These are phyloP conservation scores for Chouioia cunea DNA, from an alignment of 2,888 invertebrate genomes.

Conservation along the genomic window DNA sequence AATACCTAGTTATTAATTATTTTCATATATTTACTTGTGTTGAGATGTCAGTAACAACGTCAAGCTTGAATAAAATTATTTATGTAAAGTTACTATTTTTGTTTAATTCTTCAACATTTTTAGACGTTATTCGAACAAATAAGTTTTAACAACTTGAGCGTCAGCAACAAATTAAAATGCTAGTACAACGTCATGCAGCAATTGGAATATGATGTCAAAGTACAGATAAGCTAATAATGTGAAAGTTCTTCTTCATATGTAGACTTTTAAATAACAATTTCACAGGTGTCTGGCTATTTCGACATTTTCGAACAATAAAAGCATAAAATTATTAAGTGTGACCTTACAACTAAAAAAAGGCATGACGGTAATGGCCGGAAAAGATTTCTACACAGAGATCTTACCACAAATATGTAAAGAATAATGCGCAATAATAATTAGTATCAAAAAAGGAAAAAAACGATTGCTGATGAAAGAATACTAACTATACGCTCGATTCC, in stretches of 20 bases:
- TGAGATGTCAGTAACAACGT: too few relatives aligned
- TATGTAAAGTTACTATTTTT: too few relatives aligned
- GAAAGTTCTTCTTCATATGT: constrained; percentile 6
- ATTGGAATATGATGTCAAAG: too few relatives aligned
- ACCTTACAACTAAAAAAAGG: constrained; percentile 23
- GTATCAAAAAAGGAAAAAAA: constrained; percentile 23
- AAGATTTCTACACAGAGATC: constrained; percentile 26
- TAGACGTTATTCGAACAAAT: too few relatives aligned
- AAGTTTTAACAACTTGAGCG: too few relatives aligned
- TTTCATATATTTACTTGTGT: too few relatives aligned
- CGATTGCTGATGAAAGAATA: constrained; percentile 6
- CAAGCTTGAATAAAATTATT: too few relatives aligned
- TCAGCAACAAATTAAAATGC: too few relatives aligned
- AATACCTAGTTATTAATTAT: too few relatives aligned
- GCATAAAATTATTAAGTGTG: constrained; percentile 25
- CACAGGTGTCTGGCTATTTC: constrained; percentile 9
- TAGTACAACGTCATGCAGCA: too few relatives aligned
- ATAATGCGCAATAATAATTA: constrained; percentile 29
- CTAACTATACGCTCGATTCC: neutral
- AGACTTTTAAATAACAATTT: neutral
- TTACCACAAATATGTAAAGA: neutral
- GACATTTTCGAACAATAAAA: neutral
- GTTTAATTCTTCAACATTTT: too few relatives aligned
- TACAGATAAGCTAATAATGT: neutral
- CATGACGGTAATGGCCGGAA: constrained; percentile 17